These are phyloP conservation scores for Callipepla californica DNA, from an alignment of 2,113 vertebrate species.

Conservation along the genomic window DNA sequence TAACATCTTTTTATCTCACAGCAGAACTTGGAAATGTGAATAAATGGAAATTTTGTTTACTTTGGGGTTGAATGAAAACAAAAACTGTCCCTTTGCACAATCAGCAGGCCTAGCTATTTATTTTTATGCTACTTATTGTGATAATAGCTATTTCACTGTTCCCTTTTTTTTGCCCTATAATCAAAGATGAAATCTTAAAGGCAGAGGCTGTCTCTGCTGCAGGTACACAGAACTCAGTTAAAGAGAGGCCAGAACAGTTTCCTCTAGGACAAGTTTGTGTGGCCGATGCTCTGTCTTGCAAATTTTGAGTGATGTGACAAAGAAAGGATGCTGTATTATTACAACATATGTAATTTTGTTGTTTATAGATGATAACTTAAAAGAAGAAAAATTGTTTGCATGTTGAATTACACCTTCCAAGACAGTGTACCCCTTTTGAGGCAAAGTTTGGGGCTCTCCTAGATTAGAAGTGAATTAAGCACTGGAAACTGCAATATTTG, in stretches of 20 bases:
- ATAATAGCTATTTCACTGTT: not conserved
- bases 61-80: not conserved
- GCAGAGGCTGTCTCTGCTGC: not conserved
- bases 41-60: conserved; percentile 11
- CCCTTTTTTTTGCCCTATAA: not conserved
- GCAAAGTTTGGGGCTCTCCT: not conserved
- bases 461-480: not conserved
- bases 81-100: not conserved
- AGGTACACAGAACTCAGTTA: not conserved
- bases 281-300: not conserved
- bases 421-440: not conserved
- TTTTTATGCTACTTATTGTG: conserved; percentile 13
- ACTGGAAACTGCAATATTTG: not conserved
- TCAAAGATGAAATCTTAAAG: not conserved
- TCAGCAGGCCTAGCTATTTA: not conserved
- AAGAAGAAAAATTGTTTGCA: not conserved
- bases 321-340: not conserved
- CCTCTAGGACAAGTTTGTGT: not conserved
- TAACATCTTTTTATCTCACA: not conserved
- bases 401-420: not conserved
- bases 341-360: not conserved
- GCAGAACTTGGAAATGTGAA: not conserved
- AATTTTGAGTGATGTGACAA: not conserved
- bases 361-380: not conserved
- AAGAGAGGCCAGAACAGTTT: not conserved